Conservation (phyloP, 2,113 vertebrate genomes). For the Xenopus borealis region DNA sequence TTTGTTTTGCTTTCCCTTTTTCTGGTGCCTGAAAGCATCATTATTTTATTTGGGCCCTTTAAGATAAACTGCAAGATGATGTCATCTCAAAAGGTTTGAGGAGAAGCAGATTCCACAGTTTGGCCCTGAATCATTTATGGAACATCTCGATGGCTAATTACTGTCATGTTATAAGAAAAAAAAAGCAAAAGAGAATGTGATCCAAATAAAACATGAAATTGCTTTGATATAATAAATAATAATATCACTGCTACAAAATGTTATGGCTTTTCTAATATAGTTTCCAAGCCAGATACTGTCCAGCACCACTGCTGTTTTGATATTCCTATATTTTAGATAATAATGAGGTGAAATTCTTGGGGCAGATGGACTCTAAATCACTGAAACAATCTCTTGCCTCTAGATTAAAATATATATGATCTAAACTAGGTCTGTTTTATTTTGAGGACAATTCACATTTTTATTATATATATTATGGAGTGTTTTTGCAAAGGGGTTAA, state of each 20-base stretch:
- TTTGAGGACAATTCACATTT: slow-evolving; percentile 57
- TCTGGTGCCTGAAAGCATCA: slow-evolving; percentile 78
- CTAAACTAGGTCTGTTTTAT: slow-evolving; percentile 59
- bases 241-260: slow-evolving; percentile 90
- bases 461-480: slow-evolving; percentile 57
- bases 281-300: slow-evolving; percentile 79
- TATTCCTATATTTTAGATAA: slow-evolving; percentile 75
- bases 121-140: slow-evolving; percentile 75
- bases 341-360: slow-evolving; percentile 66
- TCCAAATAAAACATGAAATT: slow-evolving; percentile 96
- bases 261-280: slow-evolving; percentile 80
- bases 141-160: slow-evolving; percentile 97
- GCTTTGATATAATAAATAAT: slow-evolving; percentile 97
- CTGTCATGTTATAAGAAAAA: slow-evolving; percentile 84
- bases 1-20: slow-evolving; percentile 48
- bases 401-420: slow-evolving; percentile 69
- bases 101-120: slow-evolving; percentile 75
- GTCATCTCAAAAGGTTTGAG: slow-evolving; percentile 74
- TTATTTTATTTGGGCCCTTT: slow-evolving; percentile 86
- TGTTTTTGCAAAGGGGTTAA: not conserved
- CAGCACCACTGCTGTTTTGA: slow-evolving; percentile 61
- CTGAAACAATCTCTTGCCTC: slow-evolving; percentile 59
- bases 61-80: slow-evolving; percentile 85
- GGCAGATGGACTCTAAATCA: slow-evolving; percentile 67
- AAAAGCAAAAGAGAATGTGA: slow-evolving; percentile 75